These are phyloP conservation scores for Morphnarchus princeps DNA, from an alignment of 2,113 vertebrate species.

Conservation along the genomic window DNA sequence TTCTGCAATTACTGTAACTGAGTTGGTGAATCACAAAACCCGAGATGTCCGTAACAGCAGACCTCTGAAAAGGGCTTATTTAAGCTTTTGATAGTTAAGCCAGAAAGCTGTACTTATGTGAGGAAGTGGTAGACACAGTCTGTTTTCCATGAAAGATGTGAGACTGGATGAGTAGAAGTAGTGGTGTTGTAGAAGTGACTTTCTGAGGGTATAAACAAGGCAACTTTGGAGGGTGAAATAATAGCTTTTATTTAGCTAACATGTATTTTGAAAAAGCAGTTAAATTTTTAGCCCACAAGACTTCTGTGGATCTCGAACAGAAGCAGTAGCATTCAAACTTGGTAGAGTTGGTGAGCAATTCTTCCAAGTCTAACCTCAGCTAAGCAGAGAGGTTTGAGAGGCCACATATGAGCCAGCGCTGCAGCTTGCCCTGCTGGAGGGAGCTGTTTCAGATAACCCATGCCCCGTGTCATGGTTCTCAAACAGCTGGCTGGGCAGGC, in stretches of 20 bases:
- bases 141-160: not conserved
- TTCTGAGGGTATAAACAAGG: not conserved
- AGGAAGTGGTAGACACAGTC: not conserved
- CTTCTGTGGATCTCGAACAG: not conserved
- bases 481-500: not conserved
- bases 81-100: not conserved
- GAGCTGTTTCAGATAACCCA: not conserved
- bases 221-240: not conserved
- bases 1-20: not conserved
- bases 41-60: not conserved
- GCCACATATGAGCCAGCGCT: rapidly evolving
- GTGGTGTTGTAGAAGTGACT: not conserved
- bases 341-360: not conserved
- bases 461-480: rapidly evolving
- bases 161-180: not conserved
- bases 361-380: not conserved
- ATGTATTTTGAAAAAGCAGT: not conserved
- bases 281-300: not conserved
- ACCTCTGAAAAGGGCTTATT: not conserved
- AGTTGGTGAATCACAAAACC: not conserved
- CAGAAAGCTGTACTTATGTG: not conserved
- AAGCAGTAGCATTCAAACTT: not conserved
- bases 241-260: not conserved
- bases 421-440: not conserved
- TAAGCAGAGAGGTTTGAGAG: not conserved